Evolutionary conservation across 1,140 invertebrate genomes (phyloP).

Genomic region (Meteorus sp.): DNA sequence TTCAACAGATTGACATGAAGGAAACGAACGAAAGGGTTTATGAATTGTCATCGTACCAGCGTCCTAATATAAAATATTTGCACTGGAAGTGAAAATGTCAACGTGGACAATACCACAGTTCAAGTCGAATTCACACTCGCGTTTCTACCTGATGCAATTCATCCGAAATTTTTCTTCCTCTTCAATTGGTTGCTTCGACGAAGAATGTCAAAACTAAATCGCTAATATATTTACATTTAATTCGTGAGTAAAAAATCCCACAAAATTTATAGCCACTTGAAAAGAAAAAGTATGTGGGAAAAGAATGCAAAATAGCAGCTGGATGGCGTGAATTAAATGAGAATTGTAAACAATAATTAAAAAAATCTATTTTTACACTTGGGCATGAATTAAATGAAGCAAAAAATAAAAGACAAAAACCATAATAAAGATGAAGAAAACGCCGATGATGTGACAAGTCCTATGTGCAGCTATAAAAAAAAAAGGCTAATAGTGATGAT

Average conservation of each 20-base stretch:
- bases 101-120: too few species aligned
- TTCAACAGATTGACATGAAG: too few species aligned
- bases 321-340: slow-evolving; percentile 23
- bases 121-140: too few species aligned
- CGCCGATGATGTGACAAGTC: slow-evolving; percentile 15
- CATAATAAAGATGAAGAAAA: slow-evolving; percentile 20
- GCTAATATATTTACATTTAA: neutral
- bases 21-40: too few species aligned
- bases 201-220: too few species aligned
- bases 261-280: slow-evolving; percentile 24
- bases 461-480: slow-evolving; percentile 10
- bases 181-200: slow-evolving; percentile 9
- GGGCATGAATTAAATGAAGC: slow-evolving; percentile 36
- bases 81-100: slow-evolving; percentile 23
- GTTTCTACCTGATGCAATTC: slow-evolving; percentile 40
- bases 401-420: slow-evolving; percentile 23
- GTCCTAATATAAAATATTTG: too few species aligned
- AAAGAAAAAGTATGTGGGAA: slow-evolving; percentile 24
- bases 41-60: too few species aligned
- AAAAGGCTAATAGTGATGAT: slow-evolving; percentile 26
- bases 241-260: slow-evolving; percentile 4
- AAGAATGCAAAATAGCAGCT: slow-evolving; percentile 18
- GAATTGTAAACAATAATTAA: slow-evolving; percentile 30
- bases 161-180: neutral
- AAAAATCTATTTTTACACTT: slow-evolving; percentile 53